A percentile compares a stretch with the other conserved stretches of the same genome.
Conservation (phyloP, 2,797 vertebrate genomes). For the Onychomys leucogaster region DNA sequence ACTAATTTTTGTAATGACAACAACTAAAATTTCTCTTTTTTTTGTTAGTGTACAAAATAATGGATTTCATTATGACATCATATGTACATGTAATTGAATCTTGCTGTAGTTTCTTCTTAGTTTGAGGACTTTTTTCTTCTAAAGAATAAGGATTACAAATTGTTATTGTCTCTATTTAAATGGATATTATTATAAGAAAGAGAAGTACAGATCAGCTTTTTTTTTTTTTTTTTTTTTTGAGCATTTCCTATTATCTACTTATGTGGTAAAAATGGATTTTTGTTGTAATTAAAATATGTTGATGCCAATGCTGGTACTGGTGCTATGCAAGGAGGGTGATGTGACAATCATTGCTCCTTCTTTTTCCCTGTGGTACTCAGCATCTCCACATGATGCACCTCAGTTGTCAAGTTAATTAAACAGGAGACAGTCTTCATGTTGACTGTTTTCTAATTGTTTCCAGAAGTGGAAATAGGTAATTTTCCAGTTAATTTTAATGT, state of each 20-base stretch:
- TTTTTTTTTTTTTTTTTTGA: slow-evolving; percentile 55
- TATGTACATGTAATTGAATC: neutral
- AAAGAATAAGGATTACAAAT: neutral
- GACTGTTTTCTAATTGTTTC: slow-evolving; percentile 5
- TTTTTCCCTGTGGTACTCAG: neutral
- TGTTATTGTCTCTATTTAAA: neutral
- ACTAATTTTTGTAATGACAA: neutral
- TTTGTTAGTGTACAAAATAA: neutral
- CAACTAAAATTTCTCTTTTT: neutral
- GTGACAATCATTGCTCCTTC: neutral
- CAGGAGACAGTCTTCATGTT: neutral
- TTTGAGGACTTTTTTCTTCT: slow-evolving; percentile 40
- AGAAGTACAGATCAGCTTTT: neutral
- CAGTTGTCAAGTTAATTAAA: neutral
- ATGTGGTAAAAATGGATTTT: neutral
- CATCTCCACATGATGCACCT: neutral
- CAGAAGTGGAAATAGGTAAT: neutral
- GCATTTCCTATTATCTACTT: neutral
- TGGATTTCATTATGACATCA: neutral
- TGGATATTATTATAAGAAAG: neutral
- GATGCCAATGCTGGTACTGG: neutral
- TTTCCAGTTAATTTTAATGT: neutral
- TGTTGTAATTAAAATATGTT: neutral
- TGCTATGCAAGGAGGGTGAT: neutral
- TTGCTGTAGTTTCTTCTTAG: neutral